Evolutionary conservation across 2,113 vertebrate genomes (phyloP).

Genomic region (Conger conger): DNA sequence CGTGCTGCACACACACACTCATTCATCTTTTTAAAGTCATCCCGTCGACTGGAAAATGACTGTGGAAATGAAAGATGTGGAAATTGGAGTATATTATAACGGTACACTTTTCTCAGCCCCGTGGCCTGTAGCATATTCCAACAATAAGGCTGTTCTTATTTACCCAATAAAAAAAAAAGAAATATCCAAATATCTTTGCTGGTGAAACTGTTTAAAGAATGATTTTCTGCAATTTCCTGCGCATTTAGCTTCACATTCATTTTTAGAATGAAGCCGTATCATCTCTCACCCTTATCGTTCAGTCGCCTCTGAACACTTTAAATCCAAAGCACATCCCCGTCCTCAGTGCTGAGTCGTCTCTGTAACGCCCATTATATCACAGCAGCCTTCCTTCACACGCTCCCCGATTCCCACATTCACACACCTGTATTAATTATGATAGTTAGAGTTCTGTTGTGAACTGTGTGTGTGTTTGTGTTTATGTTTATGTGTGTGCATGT

Average conservation of each 20-base stretch:
- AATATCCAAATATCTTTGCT: not conserved
- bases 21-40: too few relatives aligned
- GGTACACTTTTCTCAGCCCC: not conserved
- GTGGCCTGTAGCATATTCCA: not conserved
- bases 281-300: not conserved
- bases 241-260: not conserved
- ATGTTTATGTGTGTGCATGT: not conserved
- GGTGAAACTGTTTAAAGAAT: not conserved
- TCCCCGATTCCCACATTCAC: not conserved
- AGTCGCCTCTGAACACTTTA: not conserved
- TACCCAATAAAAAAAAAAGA: not conserved
- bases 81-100: not conserved
- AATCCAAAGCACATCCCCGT: not conserved
- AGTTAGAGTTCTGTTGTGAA: too few relatives aligned
- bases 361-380: not conserved
- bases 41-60: too few relatives aligned
- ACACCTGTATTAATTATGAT: too few relatives aligned
- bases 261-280: not conserved
- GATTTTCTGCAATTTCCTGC: not conserved
- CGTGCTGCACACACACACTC: too few relatives aligned
- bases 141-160: not conserved
- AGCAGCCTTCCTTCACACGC: not conserved
- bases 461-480: not conserved
- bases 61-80: too few relatives aligned
- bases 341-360: not conserved